These are phyloP conservation scores for Pipistrellus nathusii DNA, from an alignment of 2,797 vertebrate genomes.

Conservation along the genomic window DNA sequence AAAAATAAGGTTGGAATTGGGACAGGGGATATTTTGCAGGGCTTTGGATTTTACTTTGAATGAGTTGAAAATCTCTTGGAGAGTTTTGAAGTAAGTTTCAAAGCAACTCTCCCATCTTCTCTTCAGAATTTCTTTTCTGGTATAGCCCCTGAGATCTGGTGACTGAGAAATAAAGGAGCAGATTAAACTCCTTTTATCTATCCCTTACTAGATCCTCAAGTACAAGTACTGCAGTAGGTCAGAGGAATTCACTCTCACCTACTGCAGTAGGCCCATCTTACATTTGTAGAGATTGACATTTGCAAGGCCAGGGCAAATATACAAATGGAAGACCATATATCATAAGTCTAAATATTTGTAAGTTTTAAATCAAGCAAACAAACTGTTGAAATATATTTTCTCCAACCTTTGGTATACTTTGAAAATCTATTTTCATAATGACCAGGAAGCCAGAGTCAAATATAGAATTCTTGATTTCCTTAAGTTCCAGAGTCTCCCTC, in stretches of 20 bases:
- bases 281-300: not conserved
- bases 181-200: not conserved
- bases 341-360: not conserved
- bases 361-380: not conserved
- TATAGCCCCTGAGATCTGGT: not conserved
- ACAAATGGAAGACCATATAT: not conserved
- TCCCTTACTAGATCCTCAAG: not conserved
- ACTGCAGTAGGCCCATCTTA: not conserved
- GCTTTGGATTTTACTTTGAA: not conserved
- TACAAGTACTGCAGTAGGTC: not conserved
- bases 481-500: not conserved
- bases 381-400: not conserved
- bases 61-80: not conserved
- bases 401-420: not conserved
- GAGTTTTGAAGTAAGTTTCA: not conserved
- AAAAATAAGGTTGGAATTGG: not conserved
- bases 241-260: not conserved
- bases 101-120: not conserved
- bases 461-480: not conserved
- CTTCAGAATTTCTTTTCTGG: not conserved
- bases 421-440: not conserved
- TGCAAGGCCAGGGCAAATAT: not conserved
- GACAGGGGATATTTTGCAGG: not conserved
- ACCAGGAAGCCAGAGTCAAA: not conserved
- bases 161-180: not conserved